Conservation (phyloP, 2,888 invertebrate genomes). For the Drosophila mimica region DNA sequence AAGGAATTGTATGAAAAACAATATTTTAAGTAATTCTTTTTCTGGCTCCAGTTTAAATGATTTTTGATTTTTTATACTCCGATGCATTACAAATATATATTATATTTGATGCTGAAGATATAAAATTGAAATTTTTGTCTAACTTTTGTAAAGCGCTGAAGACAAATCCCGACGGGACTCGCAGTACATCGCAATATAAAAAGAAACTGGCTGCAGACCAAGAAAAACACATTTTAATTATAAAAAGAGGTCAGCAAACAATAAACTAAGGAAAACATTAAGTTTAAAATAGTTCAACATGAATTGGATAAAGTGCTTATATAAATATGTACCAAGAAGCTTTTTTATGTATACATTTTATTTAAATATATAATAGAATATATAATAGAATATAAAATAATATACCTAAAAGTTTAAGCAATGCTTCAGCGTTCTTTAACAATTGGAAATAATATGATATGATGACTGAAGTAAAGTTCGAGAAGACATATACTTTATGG, state of each 20-base stretch:
- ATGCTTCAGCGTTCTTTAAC: too few species aligned
- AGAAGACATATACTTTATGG: too few species aligned
- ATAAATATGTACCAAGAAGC: not conserved
- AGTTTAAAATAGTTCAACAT: not conserved
- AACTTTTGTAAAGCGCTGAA: not conserved
- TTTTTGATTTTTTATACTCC: not conserved
- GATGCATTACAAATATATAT: too few species aligned
- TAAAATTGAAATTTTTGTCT: too few species aligned
- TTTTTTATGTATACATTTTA: not conserved
- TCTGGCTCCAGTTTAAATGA: not conserved
- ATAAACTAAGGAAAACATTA: not conserved
- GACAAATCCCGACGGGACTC: not conserved
- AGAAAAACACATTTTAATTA: not conserved
- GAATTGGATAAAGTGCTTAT: not conserved
- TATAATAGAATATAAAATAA: not conserved
- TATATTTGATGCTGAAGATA: too few species aligned
- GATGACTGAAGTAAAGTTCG: too few species aligned
- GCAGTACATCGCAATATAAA: not conserved
- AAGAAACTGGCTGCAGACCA: not conserved
- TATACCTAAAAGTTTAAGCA: too few species aligned
- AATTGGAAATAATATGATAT: too few species aligned
- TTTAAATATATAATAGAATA: not conserved
- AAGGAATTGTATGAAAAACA: not conserved
- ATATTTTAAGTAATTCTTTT: not conserved
- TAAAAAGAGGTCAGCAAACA: not conserved